Conservation (phyloP, 2,797 vertebrate species). For the Darevskia nairensis region DNA sequence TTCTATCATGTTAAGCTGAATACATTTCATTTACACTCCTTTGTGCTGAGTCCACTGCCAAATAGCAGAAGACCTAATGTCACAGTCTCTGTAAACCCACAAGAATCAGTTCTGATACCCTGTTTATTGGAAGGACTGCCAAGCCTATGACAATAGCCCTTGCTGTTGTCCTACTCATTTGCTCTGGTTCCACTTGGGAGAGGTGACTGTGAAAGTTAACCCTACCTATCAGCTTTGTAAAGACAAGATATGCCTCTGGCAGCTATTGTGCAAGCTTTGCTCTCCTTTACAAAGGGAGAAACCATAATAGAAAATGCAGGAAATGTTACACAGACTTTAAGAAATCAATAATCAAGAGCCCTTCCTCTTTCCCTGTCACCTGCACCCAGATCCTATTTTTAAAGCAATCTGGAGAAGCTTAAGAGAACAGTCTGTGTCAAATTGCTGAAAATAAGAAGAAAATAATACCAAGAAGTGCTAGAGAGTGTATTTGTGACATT, state of each 20-base stretch:
- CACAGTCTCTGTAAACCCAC: constrained; percentile 10
- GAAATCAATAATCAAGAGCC: constrained; percentile 1
- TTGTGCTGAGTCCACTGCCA: constrained; percentile 37
- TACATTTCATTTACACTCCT: constrained; percentile 47
- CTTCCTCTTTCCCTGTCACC: neutral
- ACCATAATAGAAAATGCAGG: neutral
- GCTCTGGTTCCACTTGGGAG: constrained; percentile 1
- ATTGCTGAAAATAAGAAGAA: neutral
- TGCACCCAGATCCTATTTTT: neutral
- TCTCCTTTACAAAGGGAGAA: constrained; percentile 1
- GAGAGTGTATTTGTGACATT: neutral
- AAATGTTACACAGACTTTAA: neutral
- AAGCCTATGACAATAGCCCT: neutral
- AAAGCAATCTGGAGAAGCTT: neutral
- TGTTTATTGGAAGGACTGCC: constrained; percentile 7
- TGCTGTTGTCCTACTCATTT: constrained; percentile 3
- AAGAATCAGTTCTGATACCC: constrained; percentile 52
- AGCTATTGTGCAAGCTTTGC: neutral
- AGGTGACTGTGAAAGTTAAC: neutral
- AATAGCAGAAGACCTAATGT: constrained; percentile 36
- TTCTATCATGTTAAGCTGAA: constrained; percentile 32
- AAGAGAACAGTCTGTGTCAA: neutral
- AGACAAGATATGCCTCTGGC: neutral
- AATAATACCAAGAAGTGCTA: neutral
- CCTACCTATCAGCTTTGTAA: constrained; percentile 8